Base-by-base conservation (phyloP, 2,888 invertebrate species). In the Rhodophaea formosa region DNA sequence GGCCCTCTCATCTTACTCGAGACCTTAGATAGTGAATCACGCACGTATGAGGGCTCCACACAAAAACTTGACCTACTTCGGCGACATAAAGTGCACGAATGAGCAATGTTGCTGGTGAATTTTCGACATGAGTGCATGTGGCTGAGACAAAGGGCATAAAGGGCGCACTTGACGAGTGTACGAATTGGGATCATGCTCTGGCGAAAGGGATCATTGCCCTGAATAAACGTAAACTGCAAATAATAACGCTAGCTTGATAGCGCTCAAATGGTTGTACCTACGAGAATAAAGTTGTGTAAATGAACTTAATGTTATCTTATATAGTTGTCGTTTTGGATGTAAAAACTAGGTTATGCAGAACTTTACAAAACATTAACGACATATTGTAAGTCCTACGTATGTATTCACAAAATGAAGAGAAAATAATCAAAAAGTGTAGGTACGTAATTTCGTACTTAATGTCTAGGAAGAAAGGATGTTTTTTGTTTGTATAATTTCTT, bases 1-100 rank as follows among this genome's bases (percentile, higher is more conserved):
- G 80, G 83, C 70, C 77, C 80, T 77, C 80, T 80, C 83, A 85
- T 86, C 85, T 23, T 23, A 23, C 5, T 82, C 69, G 75, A 82
- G 82, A 84, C 83, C 79, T 85, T 79, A 83, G 84, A 86, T 84
- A 82, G 82, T 79, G 84, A 79, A 84, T 86, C 85, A 85, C 82
- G 84, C 83, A 79, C 82, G 79, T 79, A 80, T 80, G 79, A 77
- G 75, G 70, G 75, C 69, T 63, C 71, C 69, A 75, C 72, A 80
- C 78, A 82, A 82, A 83, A 83, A 82, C 80, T 80, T 83, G 84
- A 82, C 84, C 85, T 74, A 84, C 72, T 84, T 83, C 64, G 67
- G 63, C 67, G 65, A 71, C 71, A 73, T 73, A 71, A 71, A 73
- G 72, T 75, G 76, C 78, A 75, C 68, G 72, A 74, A 78, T 75